These are phyloP conservation scores for Meleagris gallopavo DNA, from an alignment of 2,113 vertebrate genomes.

Conservation along the genomic window DNA sequence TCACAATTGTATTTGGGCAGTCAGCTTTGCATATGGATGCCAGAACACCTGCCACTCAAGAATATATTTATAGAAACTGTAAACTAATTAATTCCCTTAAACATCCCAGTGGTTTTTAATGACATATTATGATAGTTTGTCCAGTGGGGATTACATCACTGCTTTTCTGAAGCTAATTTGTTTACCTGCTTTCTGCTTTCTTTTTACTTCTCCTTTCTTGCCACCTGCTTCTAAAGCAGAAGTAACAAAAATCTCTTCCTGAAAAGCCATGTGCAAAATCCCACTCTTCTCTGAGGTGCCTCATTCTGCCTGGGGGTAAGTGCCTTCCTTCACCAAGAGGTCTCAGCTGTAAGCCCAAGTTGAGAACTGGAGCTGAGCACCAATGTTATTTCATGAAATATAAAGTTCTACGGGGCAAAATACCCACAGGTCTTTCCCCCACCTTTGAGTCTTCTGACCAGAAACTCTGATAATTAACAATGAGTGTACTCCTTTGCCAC, in stretches of 20 bases:
- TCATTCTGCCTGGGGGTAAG: accelerated
- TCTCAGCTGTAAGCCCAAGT: background rate
- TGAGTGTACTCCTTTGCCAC: background rate
- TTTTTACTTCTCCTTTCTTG: background rate
- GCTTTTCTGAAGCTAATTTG: background rate
- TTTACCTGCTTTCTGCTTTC: background rate
- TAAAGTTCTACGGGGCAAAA: background rate
- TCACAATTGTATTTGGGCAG: slow-evolving; percentile 41
- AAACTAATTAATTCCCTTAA: slow-evolving; percentile 70
- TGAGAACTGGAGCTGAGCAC: background rate
- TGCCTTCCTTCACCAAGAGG: background rate
- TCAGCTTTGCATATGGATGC: slow-evolving; percentile 47
- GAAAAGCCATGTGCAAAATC: background rate
- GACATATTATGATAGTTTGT: slow-evolving; percentile 20
- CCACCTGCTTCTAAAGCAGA: background rate
- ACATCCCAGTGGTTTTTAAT: slow-evolving; percentile 36
- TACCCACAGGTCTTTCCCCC: accelerated
- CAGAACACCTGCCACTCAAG: slow-evolving; percentile 50
- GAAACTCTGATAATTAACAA: background rate
- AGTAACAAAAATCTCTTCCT: background rate
- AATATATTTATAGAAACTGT: slow-evolving; percentile 62
- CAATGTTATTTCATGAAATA: background rate
- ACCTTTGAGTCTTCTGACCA: background rate
- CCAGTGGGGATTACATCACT: slow-evolving; percentile 3
- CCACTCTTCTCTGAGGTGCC: background rate